phyloP scores from a whole-genome alignment of 2,797 vertebrate species.

The Diceros bicornis region DNA sequence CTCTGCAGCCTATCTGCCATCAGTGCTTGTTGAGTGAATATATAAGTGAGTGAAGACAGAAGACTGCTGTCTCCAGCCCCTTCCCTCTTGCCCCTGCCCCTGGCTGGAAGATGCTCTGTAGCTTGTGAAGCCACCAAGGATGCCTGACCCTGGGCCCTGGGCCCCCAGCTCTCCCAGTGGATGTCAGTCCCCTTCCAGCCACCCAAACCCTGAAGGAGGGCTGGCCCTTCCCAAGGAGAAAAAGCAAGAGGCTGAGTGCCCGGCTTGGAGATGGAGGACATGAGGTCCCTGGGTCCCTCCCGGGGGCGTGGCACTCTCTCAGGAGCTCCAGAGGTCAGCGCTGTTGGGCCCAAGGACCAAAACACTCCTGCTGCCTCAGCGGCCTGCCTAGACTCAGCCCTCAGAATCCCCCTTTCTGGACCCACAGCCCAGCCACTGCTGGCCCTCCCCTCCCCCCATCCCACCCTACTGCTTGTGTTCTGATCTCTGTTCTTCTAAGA shows the following conservation, averaged over 20 bases:
- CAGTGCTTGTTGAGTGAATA: not conserved
- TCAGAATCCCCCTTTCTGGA: not conserved
- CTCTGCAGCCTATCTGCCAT: not conserved
- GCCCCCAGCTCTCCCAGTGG: not conserved
- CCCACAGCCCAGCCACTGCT: not conserved
- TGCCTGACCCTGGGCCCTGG: not conserved
- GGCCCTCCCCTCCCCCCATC: not conserved
- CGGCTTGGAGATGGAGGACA: not conserved
- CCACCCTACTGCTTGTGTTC: not conserved
- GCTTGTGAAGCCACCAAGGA: not conserved
- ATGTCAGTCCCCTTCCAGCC: not conserved
- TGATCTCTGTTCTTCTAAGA: not conserved
- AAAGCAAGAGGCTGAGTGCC: not conserved
- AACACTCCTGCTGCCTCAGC: not conserved
- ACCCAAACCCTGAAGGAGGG: not conserved
- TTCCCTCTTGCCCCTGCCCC: not conserved
- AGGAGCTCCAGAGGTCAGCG: not conserved
- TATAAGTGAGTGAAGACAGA: not conserved
- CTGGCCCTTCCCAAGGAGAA: not conserved
- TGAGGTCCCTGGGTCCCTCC: not conserved
- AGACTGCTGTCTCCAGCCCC: not conserved
- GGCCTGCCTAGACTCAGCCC: not conserved
- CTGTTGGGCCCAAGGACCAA: not conserved
- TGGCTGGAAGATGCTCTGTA: not conserved
- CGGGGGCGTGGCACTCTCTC: not conserved